Conservation (phyloP, 2,888 invertebrate species). For the Octonoba sinensis region DNA sequence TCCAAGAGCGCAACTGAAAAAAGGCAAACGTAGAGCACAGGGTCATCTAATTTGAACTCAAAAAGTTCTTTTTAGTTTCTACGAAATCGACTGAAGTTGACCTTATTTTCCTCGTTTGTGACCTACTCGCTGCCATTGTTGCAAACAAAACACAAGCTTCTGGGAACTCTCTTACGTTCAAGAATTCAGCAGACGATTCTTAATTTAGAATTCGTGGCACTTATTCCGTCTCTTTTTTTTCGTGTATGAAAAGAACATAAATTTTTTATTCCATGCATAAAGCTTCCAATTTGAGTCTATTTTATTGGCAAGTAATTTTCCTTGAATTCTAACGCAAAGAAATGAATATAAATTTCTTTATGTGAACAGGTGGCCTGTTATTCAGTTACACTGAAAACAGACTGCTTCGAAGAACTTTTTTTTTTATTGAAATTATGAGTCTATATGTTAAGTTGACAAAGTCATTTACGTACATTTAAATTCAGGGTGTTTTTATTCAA, state of each 20-base stretch:
- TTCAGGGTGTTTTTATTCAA: no score
- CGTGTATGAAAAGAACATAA: background rate
- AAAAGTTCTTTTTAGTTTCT: slow-evolving; percentile 16
- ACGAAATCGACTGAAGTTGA: slow-evolving; percentile 36
- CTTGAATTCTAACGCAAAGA: no score
- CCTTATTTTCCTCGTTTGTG: slow-evolving; percentile 31
- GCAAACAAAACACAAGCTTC: slow-evolving; percentile 22
- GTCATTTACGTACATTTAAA: no score
- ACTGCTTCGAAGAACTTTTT: no score
- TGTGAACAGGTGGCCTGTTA: no score
- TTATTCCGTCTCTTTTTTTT: no score
- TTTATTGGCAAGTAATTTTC: no score
- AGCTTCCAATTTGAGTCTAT: background rate
- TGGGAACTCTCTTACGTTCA: slow-evolving; percentile 23
- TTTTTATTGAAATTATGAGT: no score
- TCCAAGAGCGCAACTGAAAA: no score
- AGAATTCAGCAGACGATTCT: slow-evolving; percentile 30
- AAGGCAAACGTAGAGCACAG: background rate
- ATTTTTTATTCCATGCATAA: background rate
- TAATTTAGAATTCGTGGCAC: background rate
- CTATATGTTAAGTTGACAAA: no score
- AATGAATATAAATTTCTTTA: no score
- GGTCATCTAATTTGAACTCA: slow-evolving; percentile 4
- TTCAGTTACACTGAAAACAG: no score
- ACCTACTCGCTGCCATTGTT: slow-evolving; percentile 57